These are phyloP conservation scores for Arctia plantaginis DNA, from an alignment of 2,888 invertebrate genomes.

Conservation along the genomic window DNA sequence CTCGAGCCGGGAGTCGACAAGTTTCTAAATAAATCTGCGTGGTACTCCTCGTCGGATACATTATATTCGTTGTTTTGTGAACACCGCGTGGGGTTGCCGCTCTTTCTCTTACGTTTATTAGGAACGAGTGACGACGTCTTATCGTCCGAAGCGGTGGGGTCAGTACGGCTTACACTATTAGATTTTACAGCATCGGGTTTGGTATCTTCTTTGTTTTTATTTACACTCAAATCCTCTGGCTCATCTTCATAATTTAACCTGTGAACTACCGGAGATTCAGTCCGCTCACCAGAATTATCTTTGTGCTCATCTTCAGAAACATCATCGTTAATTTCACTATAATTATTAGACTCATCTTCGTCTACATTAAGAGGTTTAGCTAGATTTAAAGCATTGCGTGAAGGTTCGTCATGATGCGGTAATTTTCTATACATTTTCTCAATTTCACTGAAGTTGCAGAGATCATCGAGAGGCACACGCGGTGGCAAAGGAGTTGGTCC, in stretches of 20 bases:
- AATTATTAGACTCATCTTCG: slow-evolving; percentile 75
- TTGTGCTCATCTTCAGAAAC: slow-evolving; percentile 74
- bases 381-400: slow-evolving; percentile 73
- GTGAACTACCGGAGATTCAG: slow-evolving; percentile 65
- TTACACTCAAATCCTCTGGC: slow-evolving; percentile 90
- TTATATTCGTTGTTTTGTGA: slow-evolving; percentile 85
- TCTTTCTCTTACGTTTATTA: slow-evolving; percentile 92
- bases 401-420: slow-evolving; percentile 71
- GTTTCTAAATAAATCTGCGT: slow-evolving; percentile 80
- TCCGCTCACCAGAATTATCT: slow-evolving; percentile 61
- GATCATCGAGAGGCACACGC: slow-evolving; percentile 79
- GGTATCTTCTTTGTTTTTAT: slow-evolving; percentile 88
- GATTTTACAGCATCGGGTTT: slow-evolving; percentile 76
- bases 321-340: slow-evolving; percentile 76
- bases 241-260: slow-evolving; percentile 84
- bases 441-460: slow-evolving; percentile 85
- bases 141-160: slow-evolving; percentile 78
- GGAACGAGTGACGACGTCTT: slow-evolving; percentile 83
- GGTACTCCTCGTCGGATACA: slow-evolving; percentile 81
- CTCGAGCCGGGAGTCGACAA: slow-evolving; percentile 76
- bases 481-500: slow-evolving; percentile 84
- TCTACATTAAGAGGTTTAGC: slow-evolving; percentile 65
- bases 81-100: slow-evolving; percentile 93
- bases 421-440: slow-evolving; percentile 84
- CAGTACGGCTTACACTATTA: slow-evolving; percentile 64